Conservation (phyloP, 2,797 vertebrate species). For the Intellagama lesueurii region DNA sequence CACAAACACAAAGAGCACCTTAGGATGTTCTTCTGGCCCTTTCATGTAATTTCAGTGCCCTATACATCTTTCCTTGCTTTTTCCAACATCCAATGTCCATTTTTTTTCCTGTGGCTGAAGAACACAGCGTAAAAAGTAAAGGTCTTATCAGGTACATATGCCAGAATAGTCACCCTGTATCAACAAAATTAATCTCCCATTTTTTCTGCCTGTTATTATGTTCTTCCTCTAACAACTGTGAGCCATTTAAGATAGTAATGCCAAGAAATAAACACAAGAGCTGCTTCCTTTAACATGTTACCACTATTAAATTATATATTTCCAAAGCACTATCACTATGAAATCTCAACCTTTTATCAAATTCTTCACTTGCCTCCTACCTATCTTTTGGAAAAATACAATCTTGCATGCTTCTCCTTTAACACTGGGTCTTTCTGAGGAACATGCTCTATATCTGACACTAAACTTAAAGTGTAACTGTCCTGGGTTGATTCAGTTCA, state of each 20-base stretch:
- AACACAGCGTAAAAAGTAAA: not conserved
- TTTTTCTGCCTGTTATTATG: not conserved
- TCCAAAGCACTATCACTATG: not conserved
- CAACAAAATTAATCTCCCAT: not conserved
- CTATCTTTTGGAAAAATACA: no score
- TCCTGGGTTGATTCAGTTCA: no score
- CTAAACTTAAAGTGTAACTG: no score
- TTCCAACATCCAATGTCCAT: not conserved
- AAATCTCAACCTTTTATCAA: not conserved
- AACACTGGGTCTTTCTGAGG: no score
- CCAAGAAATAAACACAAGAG: not conserved
- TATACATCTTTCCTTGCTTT: not conserved
- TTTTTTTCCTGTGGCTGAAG: not conserved
- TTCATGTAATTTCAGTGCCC: no score
- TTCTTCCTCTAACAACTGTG: not conserved
- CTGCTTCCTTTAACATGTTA: not conserved
- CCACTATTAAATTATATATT: not conserved
- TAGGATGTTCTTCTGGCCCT: not conserved
- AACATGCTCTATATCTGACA: not conserved
- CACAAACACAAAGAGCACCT: not conserved
- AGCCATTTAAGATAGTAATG: not conserved
- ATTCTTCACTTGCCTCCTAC: not conserved
- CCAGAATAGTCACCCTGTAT: not conserved
- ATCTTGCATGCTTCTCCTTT: no score
- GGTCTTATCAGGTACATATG: not conserved